phyloP scores from a whole-genome alignment of 2,797 vertebrate genomes.

The Pangasius larnaudii region DNA sequence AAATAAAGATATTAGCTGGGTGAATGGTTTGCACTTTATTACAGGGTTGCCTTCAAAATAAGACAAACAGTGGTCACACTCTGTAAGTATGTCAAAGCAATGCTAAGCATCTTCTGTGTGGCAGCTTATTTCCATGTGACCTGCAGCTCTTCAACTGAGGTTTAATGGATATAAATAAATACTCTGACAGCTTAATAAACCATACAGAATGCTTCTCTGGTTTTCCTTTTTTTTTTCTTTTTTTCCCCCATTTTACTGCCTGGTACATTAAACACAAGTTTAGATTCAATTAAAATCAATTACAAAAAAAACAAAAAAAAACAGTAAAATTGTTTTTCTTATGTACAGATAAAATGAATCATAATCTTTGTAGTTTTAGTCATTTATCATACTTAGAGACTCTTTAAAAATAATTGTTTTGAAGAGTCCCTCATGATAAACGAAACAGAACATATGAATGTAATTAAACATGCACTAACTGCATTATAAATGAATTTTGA shows the following conservation, averaged over 20 bases:
- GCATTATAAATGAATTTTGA: neutral
- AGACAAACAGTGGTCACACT: neutral
- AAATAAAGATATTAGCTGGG: neutral
- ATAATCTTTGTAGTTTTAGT: neutral
- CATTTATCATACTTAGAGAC: neutral
- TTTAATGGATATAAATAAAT: constrained; percentile 1
- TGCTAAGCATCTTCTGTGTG: neutral
- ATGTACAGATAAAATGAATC: neutral
- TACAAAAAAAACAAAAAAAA: neutral
- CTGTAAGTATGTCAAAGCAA: neutral
- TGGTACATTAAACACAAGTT: neutral
- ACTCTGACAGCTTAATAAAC: neutral
- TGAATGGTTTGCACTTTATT: neutral
- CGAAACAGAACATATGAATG: neutral
- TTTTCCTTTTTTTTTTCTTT: neutral
- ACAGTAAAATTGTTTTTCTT: too few species aligned
- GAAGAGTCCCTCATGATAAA: neutral
- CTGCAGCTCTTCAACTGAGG: neutral
- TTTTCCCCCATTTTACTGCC: neutral
- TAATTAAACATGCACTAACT: neutral
- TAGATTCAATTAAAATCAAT: neutral
- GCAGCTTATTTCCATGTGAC: neutral
- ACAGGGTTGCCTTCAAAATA: too few species aligned
- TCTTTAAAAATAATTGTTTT: neutral
- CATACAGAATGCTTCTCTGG: neutral